A percentile compares a stretch with the other conserved stretches of the same genome.
Conservation (phyloP, 2,888 invertebrate genomes). For the Eulithis testata region DNA sequence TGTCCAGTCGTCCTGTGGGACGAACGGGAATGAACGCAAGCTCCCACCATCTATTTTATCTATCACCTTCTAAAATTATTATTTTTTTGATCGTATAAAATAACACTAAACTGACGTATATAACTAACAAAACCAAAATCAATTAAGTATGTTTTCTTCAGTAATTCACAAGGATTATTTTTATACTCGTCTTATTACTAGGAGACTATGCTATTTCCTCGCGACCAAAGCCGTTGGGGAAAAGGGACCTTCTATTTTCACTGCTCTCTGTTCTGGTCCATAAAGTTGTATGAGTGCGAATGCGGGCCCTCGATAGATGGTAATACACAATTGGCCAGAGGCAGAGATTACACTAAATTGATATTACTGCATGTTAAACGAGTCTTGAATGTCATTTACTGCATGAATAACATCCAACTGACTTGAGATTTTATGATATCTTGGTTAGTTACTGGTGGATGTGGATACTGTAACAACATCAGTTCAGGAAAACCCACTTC, state of each 20-base stretch:
- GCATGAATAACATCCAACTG: conserved; percentile 36
- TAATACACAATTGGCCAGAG: conserved; percentile 56
- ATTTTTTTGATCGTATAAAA: too few relatives aligned
- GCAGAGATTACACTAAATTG: conserved; percentile 61
- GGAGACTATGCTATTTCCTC: too few relatives aligned
- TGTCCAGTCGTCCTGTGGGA: too few relatives aligned
- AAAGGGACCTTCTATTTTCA: conserved; percentile 5
- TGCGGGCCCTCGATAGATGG: conserved; percentile 60
- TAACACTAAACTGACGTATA: too few relatives aligned
- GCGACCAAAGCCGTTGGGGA: too few relatives aligned
- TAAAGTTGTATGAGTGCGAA: conserved; percentile 50
- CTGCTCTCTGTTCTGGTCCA: conserved; percentile 26
- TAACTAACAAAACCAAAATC: too few relatives aligned
- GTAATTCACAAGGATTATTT: too few relatives aligned
- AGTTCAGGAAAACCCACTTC: background rate
- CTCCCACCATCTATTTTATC: too few relatives aligned
- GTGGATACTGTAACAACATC: background rate
- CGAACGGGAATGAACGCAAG: too few relatives aligned
- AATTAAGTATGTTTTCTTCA: too few relatives aligned
- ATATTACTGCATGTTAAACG: conserved; percentile 51
- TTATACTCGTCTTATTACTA: too few relatives aligned
- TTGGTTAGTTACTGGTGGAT: conserved; percentile 14
- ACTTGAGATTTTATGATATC: conserved; percentile 31
- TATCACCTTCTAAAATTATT: too few relatives aligned
- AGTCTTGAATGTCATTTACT: conserved; percentile 42